These are phyloP conservation scores for Morinoia aosen DNA, from an alignment of 2,888 invertebrate genomes.

Conservation along the genomic window DNA sequence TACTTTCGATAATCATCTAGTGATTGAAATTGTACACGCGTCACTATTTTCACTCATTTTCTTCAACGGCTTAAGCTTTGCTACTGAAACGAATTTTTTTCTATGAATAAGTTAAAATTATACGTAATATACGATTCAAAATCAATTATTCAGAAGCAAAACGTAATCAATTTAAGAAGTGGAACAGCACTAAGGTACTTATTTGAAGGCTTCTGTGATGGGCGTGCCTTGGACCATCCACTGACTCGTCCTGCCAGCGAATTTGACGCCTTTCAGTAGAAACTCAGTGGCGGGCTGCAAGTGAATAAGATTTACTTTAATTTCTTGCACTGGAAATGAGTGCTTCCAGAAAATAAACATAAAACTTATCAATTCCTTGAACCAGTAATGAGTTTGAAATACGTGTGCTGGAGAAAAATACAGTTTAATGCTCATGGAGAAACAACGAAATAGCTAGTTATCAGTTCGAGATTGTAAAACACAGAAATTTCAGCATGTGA, in stretches of 20 bases:
- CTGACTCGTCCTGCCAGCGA: conserved; percentile 56
- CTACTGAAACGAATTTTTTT: too few species aligned
- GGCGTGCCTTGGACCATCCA: conserved; percentile 61
- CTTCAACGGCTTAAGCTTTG: too few species aligned
- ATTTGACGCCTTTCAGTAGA: conserved; percentile 61
- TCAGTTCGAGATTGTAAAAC: background rate
- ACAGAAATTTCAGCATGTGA: background rate
- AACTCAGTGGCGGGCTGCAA: conserved; percentile 61
- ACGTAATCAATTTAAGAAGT: background rate
- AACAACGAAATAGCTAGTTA: background rate
- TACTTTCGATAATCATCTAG: too few species aligned
- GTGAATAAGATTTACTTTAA: background rate
- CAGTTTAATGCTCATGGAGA: background rate
- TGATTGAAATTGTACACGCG: too few species aligned
- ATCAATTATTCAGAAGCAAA: too few species aligned
- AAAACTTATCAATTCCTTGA: background rate
- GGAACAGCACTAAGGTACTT: background rate
- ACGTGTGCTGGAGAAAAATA: background rate
- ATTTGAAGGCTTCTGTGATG: conserved; percentile 60
- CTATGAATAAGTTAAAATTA: too few species aligned
- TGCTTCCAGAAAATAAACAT: background rate
- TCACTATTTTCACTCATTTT: too few species aligned
- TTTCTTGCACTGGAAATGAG: background rate
- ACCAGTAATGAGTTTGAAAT: background rate
- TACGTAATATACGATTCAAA: too few species aligned